Evolutionary conservation across 2,888 invertebrate species (phyloP), one percentile per base, ranked within the genome.

Genomic region (Athalia cordata): DNA sequence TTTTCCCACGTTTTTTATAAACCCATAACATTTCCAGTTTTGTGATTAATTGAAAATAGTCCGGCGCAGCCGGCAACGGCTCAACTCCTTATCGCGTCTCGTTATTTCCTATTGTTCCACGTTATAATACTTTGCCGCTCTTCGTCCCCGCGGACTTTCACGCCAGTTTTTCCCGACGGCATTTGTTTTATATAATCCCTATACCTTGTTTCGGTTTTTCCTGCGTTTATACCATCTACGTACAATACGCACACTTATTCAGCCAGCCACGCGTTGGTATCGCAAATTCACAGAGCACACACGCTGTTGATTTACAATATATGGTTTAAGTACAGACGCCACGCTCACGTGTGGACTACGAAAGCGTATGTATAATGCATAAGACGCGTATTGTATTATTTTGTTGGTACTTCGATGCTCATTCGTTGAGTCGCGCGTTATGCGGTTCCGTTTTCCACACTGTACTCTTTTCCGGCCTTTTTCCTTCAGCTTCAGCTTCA

Each of bases 301-400:
- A 45, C 43, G 15, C 50, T n/a, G 55, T 55, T 8, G 55, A n/a
- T 8, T 4, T 55, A n/a, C 55, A 55, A 11, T 55, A 11, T n/a
- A 8, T n/a, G 8, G 55, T 55, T n/a, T n/a, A n/a, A 59, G 5
- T 15, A 59, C n/a, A 59, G 6, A 43, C 5, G 5, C 13, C 49
- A 49, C 49, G 29, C 49, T 6, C 13, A 7, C 66, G 47, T 49
- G 47, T 8, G 13, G 64, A 11, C 29, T 43, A 50, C 62, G 15
- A 52, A 75, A 75, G 43, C 50, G 62, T 62, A 75, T 75, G 75
- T 50, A 75, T 75, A 75, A 75, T 75, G 62, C 62, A 75, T 62
- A 64, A 64, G 64, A 75, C 50, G 29, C 29, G 62, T 62, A 62
- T 75, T 75, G 62, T 75, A 75, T 75, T 75, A 62, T 75, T 75